Evolutionary conservation across 2,113 vertebrate species (phyloP).

Genomic region (Mus spicilegus): DNA sequence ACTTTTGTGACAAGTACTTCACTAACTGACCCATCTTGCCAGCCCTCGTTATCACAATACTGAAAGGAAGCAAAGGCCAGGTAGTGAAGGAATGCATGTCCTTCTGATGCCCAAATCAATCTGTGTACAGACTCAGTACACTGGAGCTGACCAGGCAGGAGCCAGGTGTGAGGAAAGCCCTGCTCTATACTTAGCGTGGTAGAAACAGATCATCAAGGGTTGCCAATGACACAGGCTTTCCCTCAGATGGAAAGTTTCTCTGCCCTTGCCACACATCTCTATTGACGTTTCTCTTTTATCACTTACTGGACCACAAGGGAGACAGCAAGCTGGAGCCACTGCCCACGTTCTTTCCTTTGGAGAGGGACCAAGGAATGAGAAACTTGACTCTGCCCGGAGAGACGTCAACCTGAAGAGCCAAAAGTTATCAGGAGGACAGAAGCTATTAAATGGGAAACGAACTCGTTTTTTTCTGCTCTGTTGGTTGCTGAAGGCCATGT

Average conservation of each 20-base stretch:
- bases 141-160: not conserved
- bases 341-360: slow-evolving; percentile 57
- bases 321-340: slow-evolving; percentile 52
- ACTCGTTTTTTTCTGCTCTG: slow-evolving; percentile 36
- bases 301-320: slow-evolving; percentile 58
- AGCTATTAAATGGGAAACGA: slow-evolving; percentile 31
- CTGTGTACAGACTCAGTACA: not conserved
- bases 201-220: not conserved
- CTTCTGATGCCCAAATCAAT: slow-evolving; percentile 36
- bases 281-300: slow-evolving; percentile 58
- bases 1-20: not conserved
- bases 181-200: slow-evolving; percentile 59
- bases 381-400: slow-evolving; percentile 62
- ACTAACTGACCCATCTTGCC: not conserved
- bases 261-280: slow-evolving; percentile 29
- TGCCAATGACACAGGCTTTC: slow-evolving; percentile 53
- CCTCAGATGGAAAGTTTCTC: slow-evolving; percentile 17
- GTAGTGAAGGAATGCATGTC: not conserved
- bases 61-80: not conserved
- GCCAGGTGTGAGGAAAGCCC: slow-evolving; percentile 68
- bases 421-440: slow-evolving; percentile 51
- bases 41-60: not conserved
- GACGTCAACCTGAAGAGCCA: slow-evolving; percentile 62
- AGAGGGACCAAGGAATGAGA: slow-evolving; percentile 58
- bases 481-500: slow-evolving; percentile 10